Evolutionary conservation across 2,888 invertebrate species (phyloP).

Genomic region (Lymantria monacha): DNA sequence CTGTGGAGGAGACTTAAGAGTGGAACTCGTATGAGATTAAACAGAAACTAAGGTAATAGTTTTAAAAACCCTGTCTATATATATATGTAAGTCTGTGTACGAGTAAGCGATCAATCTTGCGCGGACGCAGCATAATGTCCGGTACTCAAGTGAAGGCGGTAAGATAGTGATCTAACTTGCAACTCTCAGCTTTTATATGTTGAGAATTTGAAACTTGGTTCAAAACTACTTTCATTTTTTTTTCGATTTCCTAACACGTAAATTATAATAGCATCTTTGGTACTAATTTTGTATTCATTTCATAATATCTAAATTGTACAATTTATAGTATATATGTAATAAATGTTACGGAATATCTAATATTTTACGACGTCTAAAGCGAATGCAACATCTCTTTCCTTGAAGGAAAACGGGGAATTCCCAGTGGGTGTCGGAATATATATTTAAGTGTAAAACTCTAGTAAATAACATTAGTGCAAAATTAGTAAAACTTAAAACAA

Average conservation of each 20-base stretch:
- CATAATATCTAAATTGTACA: not conserved
- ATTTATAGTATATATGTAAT: not conserved
- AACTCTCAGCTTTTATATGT: conserved; percentile 1
- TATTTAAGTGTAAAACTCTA: too few relatives aligned
- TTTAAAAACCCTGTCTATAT: not conserved
- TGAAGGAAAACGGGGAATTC: too few relatives aligned
- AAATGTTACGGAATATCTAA: too few relatives aligned
- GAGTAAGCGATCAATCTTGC: conserved; percentile 55
- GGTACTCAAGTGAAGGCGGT: conserved; percentile 21
- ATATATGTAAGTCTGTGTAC: not conserved
- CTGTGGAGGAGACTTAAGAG: too few relatives aligned
- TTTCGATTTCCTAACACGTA: not conserved
- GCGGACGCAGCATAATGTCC: conserved; percentile 47
- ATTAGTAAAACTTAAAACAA: too few relatives aligned
- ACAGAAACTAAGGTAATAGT: too few relatives aligned
- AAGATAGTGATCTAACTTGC: conserved; percentile 11
- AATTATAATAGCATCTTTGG: not conserved
- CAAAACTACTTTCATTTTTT: conserved; percentile 5
- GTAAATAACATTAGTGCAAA: too few relatives aligned
- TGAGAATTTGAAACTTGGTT: not conserved
- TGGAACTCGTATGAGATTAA: too few relatives aligned
- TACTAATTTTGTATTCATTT: not conserved
- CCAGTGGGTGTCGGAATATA: too few relatives aligned
- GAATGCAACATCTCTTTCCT: too few relatives aligned
- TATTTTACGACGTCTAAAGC: too few relatives aligned